Evolutionary conservation across 2,797 vertebrate genomes (phyloP), one percentile per base, ranked within the genome.

Genomic region (Acomys russatus): DNA sequence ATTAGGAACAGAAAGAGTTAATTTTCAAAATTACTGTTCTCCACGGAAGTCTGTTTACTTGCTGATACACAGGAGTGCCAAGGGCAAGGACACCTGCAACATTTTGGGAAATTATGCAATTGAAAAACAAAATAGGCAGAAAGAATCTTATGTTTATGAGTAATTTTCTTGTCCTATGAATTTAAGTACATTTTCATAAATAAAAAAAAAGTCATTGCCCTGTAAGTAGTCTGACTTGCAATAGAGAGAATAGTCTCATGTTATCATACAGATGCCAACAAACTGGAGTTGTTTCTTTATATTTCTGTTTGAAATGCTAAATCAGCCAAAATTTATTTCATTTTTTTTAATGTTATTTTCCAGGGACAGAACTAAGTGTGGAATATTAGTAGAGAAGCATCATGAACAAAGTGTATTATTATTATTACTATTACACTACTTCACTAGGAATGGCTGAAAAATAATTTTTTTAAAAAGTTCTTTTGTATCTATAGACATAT

Each of bases 271-370:
- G 14, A 61, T 90, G 12, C 9, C 88, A 30, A 59, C 83, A 70
- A 88, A 88, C 87, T 68, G 14, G 44, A 66, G 10, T 74, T 86
- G 9, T 87, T 95, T 91, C 76, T 76, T 82, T 73, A 30, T 22
- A 18, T 64, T 1, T 93, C 1, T 64, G 35, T 80, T 90, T 85
- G 23, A 96, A 96, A 83, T 73, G 4, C 3, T 63, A 90, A 90
- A 4, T n/a, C 77, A 10, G 30, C 9, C 79, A 88, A 44, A 30
- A 93, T 86, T 90, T 82, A 38, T 44, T 78, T 86, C 20, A 54
- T 82, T 91, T 92, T 70, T 82, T 91, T 92, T 70, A 25, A 23
- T 38, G 20, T 63, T 28, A 70, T 68, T 51, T 22, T 22, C 44
- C 44, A 35, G 63, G 30, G 61, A 2, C 54, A 64, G 64, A 89